These are phyloP conservation scores for Chironomus tepperi DNA, from an alignment of 1,140 invertebrate genomes.

Conservation along the genomic window DNA sequence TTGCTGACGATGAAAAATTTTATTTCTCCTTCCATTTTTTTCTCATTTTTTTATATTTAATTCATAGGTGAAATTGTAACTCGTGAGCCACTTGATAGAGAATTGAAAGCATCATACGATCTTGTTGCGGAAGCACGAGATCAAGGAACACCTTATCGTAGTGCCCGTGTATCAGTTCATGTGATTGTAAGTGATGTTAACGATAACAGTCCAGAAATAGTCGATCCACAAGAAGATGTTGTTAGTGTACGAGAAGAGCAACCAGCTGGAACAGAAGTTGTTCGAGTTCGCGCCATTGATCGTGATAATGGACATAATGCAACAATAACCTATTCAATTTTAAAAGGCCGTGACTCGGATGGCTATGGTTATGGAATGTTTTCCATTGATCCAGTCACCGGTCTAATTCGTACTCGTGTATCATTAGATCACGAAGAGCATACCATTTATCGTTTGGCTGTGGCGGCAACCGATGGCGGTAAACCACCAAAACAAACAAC, in stretches of 20 bases:
- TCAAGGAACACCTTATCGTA: conserved; percentile 67
- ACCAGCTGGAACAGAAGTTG: conserved; percentile 73
- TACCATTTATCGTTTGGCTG: conserved; percentile 72
- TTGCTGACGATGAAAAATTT: background rate
- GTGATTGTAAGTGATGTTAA: conserved; percentile 77
- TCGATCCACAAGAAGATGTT: conserved; percentile 77
- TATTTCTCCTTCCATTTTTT: conserved; percentile 26
- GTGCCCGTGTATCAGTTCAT: conserved; percentile 60
- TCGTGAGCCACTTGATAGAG: conserved; percentile 71
- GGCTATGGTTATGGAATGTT: conserved; percentile 63
- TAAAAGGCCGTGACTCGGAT: conserved; percentile 74
- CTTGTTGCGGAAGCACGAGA: conserved; percentile 78
- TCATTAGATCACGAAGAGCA: conserved; percentile 85
- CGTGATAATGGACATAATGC: conserved; percentile 81
- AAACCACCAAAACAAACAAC: conserved; percentile 69
- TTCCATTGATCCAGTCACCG: conserved; percentile 74
- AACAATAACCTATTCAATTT: conserved; percentile 75
- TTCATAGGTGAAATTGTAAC: conserved; percentile 72
- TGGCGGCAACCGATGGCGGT: conserved; percentile 80
- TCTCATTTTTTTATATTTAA: conserved; percentile 33
- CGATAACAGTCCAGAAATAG: conserved; percentile 81
- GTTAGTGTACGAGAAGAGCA: conserved; percentile 83
- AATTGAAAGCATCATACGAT: conserved; percentile 66
- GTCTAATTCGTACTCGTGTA: conserved; percentile 77
- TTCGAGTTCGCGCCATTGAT: conserved; percentile 75